A percentile compares a stretch with the other conserved stretches of the same genome.
Conservation (phyloP, 2,888 invertebrate species). For the Stenurella melanura region DNA sequence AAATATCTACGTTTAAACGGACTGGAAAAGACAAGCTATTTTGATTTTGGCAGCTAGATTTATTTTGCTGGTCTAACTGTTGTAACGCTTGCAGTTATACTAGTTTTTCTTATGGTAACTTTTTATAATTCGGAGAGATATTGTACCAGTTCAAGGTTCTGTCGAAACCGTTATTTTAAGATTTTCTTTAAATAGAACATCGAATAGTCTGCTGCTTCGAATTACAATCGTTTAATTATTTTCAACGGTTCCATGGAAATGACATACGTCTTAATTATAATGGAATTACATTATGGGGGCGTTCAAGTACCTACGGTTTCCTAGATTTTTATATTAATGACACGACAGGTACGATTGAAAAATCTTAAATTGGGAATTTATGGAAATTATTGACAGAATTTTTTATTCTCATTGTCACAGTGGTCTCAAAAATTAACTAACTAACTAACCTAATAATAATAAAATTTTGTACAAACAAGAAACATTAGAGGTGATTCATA, state of each 20-base stretch:
- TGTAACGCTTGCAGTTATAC: background rate
- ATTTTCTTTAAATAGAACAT: conserved; percentile 2
- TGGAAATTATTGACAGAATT: too few relatives aligned
- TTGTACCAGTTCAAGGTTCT: conserved; percentile 6
- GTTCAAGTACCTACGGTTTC: background rate
- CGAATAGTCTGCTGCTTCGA: background rate
- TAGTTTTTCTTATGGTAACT: background rate
- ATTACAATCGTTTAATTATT: background rate
- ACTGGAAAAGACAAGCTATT: background rate
- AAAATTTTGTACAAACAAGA: too few relatives aligned
- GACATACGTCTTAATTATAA: too few relatives aligned
- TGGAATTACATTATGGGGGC: background rate
- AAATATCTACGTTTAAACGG: background rate
- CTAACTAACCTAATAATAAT: too few relatives aligned
- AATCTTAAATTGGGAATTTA: too few relatives aligned
- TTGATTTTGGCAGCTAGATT: background rate
- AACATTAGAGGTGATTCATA: too few relatives aligned
- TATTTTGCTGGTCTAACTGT: background rate
- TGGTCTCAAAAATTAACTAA: too few relatives aligned
- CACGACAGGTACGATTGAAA: too few relatives aligned
- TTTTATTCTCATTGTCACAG: too few relatives aligned
- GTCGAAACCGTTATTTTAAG: conserved; percentile 1
- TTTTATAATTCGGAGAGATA: background rate
- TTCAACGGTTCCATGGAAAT: background rate
- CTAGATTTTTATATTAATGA: too few relatives aligned